Evolutionary conservation across 2,888 invertebrate species (phyloP), one percentile per base, ranked within the genome.

Genomic region (Boloria euphrosyne): DNA sequence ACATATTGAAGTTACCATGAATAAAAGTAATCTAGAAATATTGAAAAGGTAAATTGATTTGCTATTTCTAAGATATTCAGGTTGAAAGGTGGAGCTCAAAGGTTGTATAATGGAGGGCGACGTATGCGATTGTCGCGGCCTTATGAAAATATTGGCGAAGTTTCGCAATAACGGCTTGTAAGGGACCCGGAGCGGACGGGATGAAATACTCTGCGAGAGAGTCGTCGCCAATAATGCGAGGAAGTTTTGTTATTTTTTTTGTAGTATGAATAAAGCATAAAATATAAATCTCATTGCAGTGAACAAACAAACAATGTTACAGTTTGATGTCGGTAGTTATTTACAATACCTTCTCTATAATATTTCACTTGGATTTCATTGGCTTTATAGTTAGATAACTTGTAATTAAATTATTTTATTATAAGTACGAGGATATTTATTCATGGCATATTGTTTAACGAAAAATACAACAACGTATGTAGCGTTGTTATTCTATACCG

Each of bases 61-160:
- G 10, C 18, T 18, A 46, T 44, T 27, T 57, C 22, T 46, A 10
- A n/a, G 14, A 46, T 46, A 16, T n/a, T 57, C 16, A 18, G 46
- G 46, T 57, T 2, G n/a, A 44, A 22, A 57, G 44, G 44, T 57
- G 57, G 44, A 57, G 44, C 22, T 46, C 61, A 51, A 14, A 5
- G 47, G 31, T 22, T 18, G 44, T 63, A 57, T 57, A 44, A 63
- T 50, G 31, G 63, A 44, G 16, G 44, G 57, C 44, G n/a, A 47
- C 46, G 52, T 58, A 64, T 64, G 64, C 52, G 58, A 51, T 52
- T 64, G 64, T 64, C 58, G 58, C 52, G 38, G 31, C 31, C 16
- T 52, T 64, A 58, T 58, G 52, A 64, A 64, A 64, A 64, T 64
- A 64, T 64, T 58, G 58, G 17, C 52, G 46, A 64, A 58, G 46